Evolutionary conservation across 2,888 invertebrate species (phyloP), one percentile per base, ranked within the genome.

Genomic region (Eucera pruinosa): DNA sequence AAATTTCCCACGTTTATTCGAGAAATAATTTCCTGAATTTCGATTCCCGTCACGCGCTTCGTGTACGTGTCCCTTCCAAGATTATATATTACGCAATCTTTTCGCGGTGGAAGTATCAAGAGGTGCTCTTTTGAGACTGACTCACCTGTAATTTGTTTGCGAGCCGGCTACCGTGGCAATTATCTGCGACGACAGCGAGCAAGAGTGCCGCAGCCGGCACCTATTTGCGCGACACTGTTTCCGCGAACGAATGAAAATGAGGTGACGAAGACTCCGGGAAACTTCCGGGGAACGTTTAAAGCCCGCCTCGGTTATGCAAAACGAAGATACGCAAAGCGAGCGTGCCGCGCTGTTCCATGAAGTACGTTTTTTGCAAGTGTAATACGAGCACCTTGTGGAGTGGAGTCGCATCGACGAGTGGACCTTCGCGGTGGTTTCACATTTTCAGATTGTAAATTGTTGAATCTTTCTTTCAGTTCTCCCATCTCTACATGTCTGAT

Each of bases 151-250:
- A 77, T 78, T 78, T 78, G 67, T 71, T 78, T 60, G 66, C 62
- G 36, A 45, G 65, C 23, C 55, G 47, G 41, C 47, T 23, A 57
- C 55, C 70, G 23, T 41, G 66, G 70, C 33, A 78, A 78, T 78
- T 78, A 78, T 70, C 70, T 20, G 50, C 58, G 25, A 58, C 61
- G 15, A 18, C 54, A 20, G 52, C 52, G 18, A 36, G 65, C 25
- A 41, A 41, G 62, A 74, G 74, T 58, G 57, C n/a, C 57, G 25
- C 36, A 36, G 57, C 41, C 18, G 20, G 36, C 48, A 27, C 52
- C 74, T 76, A 77, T 76, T 76, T 75, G 77, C 76, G 61, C 61
- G 76, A 62, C 76, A 48, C 64, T 76, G 50, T 66, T 77, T 64
- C 78, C 60, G 66, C 45, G 78, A 77, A 70, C 61, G 78, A 77